phyloP scores from a whole-genome alignment of 2,113 vertebrate species.

The Rhegmatorhina hoffmannsi region DNA sequence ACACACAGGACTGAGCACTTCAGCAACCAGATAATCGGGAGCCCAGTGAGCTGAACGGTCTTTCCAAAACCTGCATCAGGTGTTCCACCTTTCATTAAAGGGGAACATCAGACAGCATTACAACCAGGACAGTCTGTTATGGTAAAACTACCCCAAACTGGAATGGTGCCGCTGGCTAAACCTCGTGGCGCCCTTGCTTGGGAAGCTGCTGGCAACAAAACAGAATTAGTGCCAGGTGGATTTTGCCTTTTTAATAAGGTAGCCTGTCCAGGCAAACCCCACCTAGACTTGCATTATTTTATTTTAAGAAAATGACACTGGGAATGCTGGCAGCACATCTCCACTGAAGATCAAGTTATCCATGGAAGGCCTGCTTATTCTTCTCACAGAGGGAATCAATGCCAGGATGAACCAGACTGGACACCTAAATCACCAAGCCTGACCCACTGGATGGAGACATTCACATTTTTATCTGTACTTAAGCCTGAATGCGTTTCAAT shows the following conservation, averaged over 20 bases:
- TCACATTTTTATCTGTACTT: background rate
- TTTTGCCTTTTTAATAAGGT: background rate
- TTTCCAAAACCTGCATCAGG: background rate
- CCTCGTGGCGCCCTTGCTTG: too few relatives aligned
- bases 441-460: background rate
- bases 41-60: background rate
- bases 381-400: background rate
- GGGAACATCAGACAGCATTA: background rate
- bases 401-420: background rate
- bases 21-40: background rate
- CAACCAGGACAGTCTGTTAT: rapidly evolving
- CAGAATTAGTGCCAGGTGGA: background rate
- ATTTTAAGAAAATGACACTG: background rate
- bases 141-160: background rate
- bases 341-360: background rate
- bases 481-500: background rate
- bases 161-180: background rate
- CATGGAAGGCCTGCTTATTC: background rate
- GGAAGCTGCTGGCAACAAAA: background rate
- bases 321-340: background rate
- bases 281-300: background rate
- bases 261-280: background rate
- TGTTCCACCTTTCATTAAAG: background rate
- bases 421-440: background rate
- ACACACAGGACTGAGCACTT: background rate